A percentile compares a stretch with the other conserved stretches of the same genome.
phyloP scores from a whole-genome alignment of 2,888 invertebrate genomes.

The Eulithis prunata region DNA sequence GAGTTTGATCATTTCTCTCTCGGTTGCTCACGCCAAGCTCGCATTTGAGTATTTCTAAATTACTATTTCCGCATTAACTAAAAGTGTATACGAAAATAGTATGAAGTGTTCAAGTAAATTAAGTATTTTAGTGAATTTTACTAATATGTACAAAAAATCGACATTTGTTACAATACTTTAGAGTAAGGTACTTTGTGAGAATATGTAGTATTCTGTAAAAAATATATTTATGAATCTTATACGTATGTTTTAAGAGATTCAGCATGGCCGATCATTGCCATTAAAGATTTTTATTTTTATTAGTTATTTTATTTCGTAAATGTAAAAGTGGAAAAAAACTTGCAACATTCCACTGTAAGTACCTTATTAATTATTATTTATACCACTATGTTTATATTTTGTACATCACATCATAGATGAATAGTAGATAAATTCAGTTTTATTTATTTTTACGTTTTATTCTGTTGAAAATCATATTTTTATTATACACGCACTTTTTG shows the following conservation, averaged over 20 bases:
- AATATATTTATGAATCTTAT: conserved; percentile 13
- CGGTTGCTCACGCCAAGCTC: neutral
- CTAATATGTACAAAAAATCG: conserved; percentile 6
- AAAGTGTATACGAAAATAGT: conserved; percentile 14
- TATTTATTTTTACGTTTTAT: conserved; percentile 27
- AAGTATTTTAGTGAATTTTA: conserved; percentile 15
- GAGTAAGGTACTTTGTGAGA: conserved; percentile 12
- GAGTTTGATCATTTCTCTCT: too few species aligned
- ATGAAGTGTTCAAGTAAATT: conserved; percentile 24
- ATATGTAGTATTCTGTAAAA: conserved; percentile 13
- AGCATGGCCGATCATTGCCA: conserved; percentile 36
- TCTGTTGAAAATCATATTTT: conserved; percentile 35
- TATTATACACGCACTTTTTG: conserved; percentile 38
- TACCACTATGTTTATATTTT: conserved; percentile 36
- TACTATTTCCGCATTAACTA: conserved; percentile 6
- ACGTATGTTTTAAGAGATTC: conserved; percentile 10
- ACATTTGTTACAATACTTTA: conserved; percentile 7
- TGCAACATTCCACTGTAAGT: conserved; percentile 42
- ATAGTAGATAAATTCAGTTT: conserved; percentile 29
- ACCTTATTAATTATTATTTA: conserved; percentile 34
- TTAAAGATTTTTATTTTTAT: conserved; percentile 24
- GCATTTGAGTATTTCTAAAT: conserved; percentile 13
- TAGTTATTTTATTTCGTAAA: conserved; percentile 27
- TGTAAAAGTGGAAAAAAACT: conserved; percentile 29
- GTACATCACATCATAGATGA: conserved; percentile 32